A percentile compares a stretch with the other conserved stretches of the same genome.
Conservation (phyloP, 2,113 vertebrate species). For the Microtus pennsylvanicus region DNA sequence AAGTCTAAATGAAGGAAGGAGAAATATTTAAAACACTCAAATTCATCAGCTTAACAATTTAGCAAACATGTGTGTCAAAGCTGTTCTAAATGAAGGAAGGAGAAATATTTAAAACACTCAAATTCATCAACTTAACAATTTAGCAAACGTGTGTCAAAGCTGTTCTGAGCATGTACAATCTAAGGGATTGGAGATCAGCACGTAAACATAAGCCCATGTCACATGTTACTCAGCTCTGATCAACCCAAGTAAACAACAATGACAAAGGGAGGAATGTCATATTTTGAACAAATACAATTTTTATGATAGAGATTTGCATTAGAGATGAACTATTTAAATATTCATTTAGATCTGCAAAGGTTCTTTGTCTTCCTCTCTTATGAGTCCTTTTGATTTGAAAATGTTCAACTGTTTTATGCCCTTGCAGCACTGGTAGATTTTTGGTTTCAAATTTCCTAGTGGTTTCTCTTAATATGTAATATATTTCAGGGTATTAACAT, state of each 20-base stretch:
- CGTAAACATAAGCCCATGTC: neutral
- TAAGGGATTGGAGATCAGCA: neutral
- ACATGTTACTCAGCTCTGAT: neutral
- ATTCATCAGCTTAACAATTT: neutral
- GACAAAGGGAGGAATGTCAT: fast-evolving
- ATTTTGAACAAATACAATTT: neutral
- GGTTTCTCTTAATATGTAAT: neutral
- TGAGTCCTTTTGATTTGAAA: neutral
- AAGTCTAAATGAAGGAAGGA: neutral
- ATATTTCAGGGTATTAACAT: neutral
- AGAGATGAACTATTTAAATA: neutral
- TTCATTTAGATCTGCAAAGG: neutral
- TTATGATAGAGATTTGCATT: neutral
- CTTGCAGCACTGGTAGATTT: neutral
- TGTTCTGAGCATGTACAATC: neutral
- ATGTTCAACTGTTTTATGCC: neutral
- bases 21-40: neutral
- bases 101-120: neutral
- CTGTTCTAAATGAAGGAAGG: neutral
- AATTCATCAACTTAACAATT: neutral
- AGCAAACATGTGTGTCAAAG: neutral
- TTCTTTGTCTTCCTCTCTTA: neutral
- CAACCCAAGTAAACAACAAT: neutral
- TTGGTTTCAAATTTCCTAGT: neutral
- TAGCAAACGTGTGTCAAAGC: neutral